phyloP scores from a whole-genome alignment of 2,888 invertebrate genomes.

The Smittia sp. region DNA sequence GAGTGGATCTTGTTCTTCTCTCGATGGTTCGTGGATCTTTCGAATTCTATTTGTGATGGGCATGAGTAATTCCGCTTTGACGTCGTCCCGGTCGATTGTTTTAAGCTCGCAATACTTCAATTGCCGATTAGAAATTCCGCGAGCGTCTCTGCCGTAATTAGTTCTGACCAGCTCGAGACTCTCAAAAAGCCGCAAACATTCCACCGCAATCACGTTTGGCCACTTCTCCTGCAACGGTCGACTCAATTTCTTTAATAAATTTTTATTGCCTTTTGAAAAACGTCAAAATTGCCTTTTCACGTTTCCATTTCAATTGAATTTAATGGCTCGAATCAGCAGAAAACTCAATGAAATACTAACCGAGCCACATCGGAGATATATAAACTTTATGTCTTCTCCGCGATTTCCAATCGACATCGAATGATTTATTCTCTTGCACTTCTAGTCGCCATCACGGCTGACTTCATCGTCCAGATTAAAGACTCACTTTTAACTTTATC shows the following conservation, averaged over 20 bases:
- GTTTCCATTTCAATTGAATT: not conserved
- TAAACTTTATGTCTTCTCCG: not conserved
- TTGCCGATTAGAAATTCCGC: not conserved
- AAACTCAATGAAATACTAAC: not conserved
- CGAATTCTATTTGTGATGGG: not conserved
- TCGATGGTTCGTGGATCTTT: no score
- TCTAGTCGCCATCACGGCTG: not conserved
- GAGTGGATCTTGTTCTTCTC: not conserved
- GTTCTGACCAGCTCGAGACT: no score
- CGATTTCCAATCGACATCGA: not conserved
- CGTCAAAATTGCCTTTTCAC: not conserved
- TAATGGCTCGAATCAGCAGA: not conserved
- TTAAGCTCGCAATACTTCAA: not conserved
- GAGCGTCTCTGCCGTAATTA: not conserved
- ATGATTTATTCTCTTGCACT: not conserved
- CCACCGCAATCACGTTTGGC: not conserved
- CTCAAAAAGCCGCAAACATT: not conserved
- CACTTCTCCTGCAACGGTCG: not conserved
- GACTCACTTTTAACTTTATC: no score
- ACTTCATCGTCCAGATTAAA: not conserved
- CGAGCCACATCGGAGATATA: not conserved
- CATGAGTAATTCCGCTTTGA: not conserved
- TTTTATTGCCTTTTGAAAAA: constrained; percentile 2
- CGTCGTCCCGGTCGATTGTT: not conserved
- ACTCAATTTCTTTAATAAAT: constrained; percentile 2